Evolutionary conservation across 2,113 vertebrate genomes (phyloP).

Genomic region (Erythrocebus patas): DNA sequence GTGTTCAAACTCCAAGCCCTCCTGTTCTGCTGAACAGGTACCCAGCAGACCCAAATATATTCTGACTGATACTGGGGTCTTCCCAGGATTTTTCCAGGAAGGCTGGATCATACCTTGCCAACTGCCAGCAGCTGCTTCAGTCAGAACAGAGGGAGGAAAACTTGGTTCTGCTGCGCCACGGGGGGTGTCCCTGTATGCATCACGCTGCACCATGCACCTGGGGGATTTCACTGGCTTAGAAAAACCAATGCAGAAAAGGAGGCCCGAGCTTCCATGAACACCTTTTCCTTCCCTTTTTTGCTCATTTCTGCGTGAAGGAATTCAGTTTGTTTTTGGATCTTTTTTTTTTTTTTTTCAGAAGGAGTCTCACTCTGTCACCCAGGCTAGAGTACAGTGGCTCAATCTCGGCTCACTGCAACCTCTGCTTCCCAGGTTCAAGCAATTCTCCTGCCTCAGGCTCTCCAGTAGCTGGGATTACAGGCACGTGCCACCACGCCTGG

Average conservation of each 20-base stretch:
- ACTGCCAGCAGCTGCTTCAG: neutral
- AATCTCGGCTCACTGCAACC: too few relatives aligned
- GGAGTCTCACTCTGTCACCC: too few relatives aligned
- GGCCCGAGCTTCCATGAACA: neutral
- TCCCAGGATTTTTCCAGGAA: neutral
- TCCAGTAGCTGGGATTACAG: too few relatives aligned
- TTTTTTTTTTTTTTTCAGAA: too few relatives aligned
- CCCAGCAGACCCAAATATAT: neutral
- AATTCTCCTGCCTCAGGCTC: too few relatives aligned
- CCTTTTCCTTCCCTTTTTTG: neutral
- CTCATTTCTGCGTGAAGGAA: constrained; percentile 33
- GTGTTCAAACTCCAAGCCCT: neutral
- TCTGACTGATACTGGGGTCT: neutral
- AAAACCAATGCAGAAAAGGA: neutral
- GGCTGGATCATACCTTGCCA: neutral
- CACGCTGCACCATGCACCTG: neutral
- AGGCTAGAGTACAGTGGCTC: too few relatives aligned
- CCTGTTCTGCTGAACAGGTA: neutral
- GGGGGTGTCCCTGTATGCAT: neutral
- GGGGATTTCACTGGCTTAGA: neutral
- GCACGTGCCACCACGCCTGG: too few relatives aligned
- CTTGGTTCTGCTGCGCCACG: neutral
- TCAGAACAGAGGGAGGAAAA: neutral
- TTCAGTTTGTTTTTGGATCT: neutral
- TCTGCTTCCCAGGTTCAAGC: too few relatives aligned